Evolutionary conservation across 2,797 vertebrate species (phyloP).

Genomic region (Sphenopsis melanotis): DNA sequence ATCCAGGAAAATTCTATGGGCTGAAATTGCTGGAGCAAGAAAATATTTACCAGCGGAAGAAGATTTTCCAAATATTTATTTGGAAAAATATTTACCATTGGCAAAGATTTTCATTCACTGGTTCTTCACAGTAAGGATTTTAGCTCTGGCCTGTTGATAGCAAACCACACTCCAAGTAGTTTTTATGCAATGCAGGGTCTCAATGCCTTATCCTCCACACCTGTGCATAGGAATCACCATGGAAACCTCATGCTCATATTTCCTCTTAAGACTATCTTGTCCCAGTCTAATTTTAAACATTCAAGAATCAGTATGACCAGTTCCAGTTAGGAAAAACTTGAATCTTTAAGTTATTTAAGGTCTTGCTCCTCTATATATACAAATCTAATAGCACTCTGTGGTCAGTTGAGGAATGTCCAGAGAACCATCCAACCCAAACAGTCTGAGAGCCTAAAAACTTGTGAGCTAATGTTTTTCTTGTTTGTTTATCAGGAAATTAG

Average conservation of each 20-base stretch:
- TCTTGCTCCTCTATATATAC: not conserved
- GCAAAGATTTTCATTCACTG: not conserved
- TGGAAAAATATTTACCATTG: not conserved
- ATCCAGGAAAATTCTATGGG: not conserved
- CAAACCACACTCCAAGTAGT: not conserved
- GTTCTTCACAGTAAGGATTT: not conserved
- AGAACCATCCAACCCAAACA: conserved; percentile 17
- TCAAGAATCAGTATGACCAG: not conserved
- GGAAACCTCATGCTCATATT: not conserved
- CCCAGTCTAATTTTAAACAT: not conserved
- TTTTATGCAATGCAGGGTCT: not conserved
- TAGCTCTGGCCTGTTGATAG: not conserved
- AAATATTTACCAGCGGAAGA: not conserved
- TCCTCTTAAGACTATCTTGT: not conserved
- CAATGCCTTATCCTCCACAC: not conserved
- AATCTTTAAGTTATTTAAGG: not conserved
- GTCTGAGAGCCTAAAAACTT: not conserved
- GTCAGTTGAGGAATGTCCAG: not conserved
- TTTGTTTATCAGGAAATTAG: conserved; percentile 27
- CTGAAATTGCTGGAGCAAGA: not conserved
- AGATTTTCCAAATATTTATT: not conserved
- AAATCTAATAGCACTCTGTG: not conserved
- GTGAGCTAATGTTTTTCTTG: not conserved
- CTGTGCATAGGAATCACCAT: not conserved
- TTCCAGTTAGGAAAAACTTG: not conserved